Evolutionary conservation across 2,797 vertebrate species (phyloP).

Genomic region (Poeciliopsis turneri): DNA sequence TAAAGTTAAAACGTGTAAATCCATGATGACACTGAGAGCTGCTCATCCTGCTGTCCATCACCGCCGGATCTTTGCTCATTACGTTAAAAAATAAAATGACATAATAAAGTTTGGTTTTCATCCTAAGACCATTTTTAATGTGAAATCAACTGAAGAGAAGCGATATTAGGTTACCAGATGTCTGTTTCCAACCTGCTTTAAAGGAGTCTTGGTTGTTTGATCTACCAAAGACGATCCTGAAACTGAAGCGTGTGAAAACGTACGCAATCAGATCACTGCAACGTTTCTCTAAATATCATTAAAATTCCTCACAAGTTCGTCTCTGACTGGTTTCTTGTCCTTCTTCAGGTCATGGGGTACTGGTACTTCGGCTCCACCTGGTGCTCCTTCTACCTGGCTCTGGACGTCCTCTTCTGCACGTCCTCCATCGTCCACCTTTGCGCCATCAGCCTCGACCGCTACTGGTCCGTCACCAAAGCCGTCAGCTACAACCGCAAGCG

Average conservation of each 20-base stretch:
- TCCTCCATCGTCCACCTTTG: conserved; percentile 91
- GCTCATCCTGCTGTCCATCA: no score
- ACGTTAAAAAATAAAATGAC: no score
- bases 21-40: no score
- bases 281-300: neutral
- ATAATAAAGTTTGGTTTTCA: no score
- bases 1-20: no score
- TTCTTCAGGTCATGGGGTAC: conserved; percentile 85
- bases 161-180: no score
- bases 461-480: conserved; percentile 89
- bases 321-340: conserved; percentile 13
- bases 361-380: conserved; percentile 88
- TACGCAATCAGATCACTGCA: neutral
- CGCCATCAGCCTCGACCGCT: conserved; percentile 90
- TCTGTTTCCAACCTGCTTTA: no score
- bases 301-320: neutral
- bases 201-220: no score
- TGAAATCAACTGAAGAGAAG: no score
- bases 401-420: conserved; percentile 90
- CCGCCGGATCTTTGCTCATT: no score
- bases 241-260: neutral
- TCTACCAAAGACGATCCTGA: neutral
- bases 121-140: no score
- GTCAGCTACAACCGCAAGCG: conserved; percentile 87
- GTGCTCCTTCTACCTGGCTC: conserved; percentile 88